phyloP scores from a whole-genome alignment of 92 coral and sea anemone species.

The Parazoanthus atlanticus region DNA sequence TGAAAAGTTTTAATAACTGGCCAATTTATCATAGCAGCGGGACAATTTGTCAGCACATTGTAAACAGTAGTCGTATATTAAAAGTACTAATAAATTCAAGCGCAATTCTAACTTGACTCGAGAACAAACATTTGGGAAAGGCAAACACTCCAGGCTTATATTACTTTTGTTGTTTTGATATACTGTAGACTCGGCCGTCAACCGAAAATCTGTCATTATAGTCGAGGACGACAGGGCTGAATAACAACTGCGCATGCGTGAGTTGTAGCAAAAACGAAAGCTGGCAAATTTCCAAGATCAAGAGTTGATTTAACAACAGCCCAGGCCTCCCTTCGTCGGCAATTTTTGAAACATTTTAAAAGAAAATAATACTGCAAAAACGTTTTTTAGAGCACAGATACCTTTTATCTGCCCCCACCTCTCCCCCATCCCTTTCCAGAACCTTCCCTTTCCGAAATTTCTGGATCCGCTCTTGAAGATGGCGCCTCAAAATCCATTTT shows the following conservation, averaged over 20 bases:
- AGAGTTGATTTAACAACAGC: too few relatives aligned
- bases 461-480: too few relatives aligned
- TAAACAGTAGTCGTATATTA: slow-evolving; percentile 13
- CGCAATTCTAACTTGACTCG: neutral
- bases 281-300: too few relatives aligned
- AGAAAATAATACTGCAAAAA: too few relatives aligned
- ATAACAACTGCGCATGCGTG: too few relatives aligned
- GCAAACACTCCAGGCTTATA: neutral
- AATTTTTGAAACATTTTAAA: too few relatives aligned
- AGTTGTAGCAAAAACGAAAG: too few relatives aligned
- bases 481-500: neutral
- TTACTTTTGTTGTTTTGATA: neutral
- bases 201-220: neutral
- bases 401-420: too few relatives aligned
- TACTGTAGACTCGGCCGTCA: slow-evolving; percentile 1
- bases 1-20: neutral
- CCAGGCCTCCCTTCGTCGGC: too few relatives aligned
- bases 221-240: neutral
- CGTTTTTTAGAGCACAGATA: too few relatives aligned
- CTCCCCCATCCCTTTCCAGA: too few relatives aligned
- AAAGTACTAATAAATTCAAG: slow-evolving; percentile 15
- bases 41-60: neutral
- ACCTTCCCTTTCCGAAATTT: too few relatives aligned
- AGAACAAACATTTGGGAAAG: slow-evolving; percentile 6
- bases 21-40: neutral